These are phyloP conservation scores for Drosophila ercepeae DNA, from an alignment of 1,140 invertebrate species.

Conservation along the genomic window DNA sequence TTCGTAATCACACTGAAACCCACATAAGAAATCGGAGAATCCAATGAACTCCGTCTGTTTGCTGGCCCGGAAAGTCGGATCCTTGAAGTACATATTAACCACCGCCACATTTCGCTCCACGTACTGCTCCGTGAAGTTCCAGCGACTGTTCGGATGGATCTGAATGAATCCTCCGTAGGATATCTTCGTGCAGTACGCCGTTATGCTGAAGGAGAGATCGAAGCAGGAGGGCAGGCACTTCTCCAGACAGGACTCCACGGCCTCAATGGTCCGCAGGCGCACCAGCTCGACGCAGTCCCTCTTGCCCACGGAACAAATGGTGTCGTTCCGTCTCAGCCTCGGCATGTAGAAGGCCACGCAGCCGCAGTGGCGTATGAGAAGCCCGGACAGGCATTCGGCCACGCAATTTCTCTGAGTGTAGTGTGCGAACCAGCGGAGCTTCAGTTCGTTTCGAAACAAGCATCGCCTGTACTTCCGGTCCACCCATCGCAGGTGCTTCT, in stretches of 20 bases:
- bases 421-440: constrained; percentile 85
- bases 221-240: constrained; percentile 89
- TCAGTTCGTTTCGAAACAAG: constrained; percentile 88
- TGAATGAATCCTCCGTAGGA: constrained; percentile 56
- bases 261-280: constrained; percentile 40
- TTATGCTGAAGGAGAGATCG: constrained; percentile 87
- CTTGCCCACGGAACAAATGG: constrained; percentile 58
- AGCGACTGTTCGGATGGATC: constrained; percentile 41
- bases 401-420: constrained; percentile 86
- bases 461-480: constrained; percentile 88
- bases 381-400: constrained; percentile 89
- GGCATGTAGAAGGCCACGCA: constrained; percentile 90
- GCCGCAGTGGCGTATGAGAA: constrained; percentile 87
- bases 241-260: constrained; percentile 73
- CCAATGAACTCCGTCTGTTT: constrained; percentile 90
- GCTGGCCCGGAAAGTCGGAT: constrained; percentile 88
- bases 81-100: constrained; percentile 89
- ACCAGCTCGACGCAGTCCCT: constrained; percentile 58
- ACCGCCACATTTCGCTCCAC: constrained; percentile 90
- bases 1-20: constrained; percentile 73
- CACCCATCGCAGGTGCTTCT: constrained; percentile 85
- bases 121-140: constrained; percentile 87
- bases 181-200: constrained; percentile 84
- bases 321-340: constrained; percentile 55
- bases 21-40: constrained; percentile 90